Conservation (phyloP, 2,113 vertebrate genomes). For the Cairina moschata region DNA sequence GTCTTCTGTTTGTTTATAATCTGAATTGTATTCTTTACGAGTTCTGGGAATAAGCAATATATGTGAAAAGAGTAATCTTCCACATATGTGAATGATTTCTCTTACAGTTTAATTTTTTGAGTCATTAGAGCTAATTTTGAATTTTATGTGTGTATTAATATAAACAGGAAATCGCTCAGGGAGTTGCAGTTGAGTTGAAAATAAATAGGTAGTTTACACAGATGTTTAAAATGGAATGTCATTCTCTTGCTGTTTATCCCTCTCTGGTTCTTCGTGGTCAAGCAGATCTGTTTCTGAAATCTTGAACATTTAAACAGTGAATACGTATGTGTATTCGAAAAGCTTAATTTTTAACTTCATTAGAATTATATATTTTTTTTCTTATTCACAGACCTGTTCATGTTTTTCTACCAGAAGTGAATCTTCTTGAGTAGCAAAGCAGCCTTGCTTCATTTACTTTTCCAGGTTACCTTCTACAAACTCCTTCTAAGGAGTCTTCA, state of each 20-base stretch:
- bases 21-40: not conserved
- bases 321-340: not conserved
- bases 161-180: not conserved
- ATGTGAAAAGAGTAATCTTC: not conserved
- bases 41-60: not conserved
- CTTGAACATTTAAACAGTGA: not conserved
- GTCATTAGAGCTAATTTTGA: not conserved
- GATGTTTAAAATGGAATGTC: not conserved
- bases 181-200: not conserved
- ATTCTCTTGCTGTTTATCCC: not conserved
- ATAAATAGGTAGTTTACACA: not conserved
- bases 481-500: not conserved
- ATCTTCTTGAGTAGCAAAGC: not conserved
- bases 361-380: not conserved
- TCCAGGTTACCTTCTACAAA: not conserved
- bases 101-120: not conserved
- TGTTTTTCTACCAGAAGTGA: not conserved
- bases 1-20: not conserved
- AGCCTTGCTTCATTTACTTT: not conserved
- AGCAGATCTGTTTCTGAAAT: not conserved
- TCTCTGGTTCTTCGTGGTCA: not conserved
- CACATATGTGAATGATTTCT: not conserved
- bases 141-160: not conserved
- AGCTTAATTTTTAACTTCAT: not conserved
- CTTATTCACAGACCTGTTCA: not conserved